These are phyloP conservation scores for Desoria tigrina DNA, from an alignment of 2,888 invertebrate species.

Conservation along the genomic window DNA sequence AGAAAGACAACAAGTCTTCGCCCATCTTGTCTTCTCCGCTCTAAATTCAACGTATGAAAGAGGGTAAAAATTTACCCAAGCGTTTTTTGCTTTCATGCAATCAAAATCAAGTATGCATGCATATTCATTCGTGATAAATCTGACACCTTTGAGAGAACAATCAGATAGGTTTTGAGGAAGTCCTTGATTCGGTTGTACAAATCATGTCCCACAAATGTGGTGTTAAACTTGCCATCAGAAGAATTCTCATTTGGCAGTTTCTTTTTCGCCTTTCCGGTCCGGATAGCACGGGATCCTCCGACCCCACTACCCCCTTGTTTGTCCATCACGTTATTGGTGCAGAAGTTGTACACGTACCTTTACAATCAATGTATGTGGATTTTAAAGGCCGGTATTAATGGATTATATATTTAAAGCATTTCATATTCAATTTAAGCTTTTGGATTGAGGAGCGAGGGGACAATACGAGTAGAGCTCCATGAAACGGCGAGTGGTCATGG, in stretches of 20 bases:
- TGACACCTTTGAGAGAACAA: conserved; percentile 21
- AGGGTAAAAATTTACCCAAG: background rate
- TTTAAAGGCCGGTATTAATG: background rate
- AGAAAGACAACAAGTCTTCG: conserved; percentile 29
- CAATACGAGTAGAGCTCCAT: conserved; percentile 44
- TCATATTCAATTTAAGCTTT: too few species aligned
- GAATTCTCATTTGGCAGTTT: background rate
- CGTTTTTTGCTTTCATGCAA: too few species aligned
- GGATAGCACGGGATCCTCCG: conserved; percentile 2
- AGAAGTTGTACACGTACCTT: conserved; percentile 41
- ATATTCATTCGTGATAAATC: too few species aligned
- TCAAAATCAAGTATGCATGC: too few species aligned
- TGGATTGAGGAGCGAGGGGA: background rate
- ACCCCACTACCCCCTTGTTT: conserved; percentile 1
- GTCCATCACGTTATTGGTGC: conserved; percentile 28
- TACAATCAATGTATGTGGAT: background rate
- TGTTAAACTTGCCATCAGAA: conserved; percentile 19
- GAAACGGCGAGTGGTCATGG: conserved; percentile 37
- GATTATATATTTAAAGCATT: too few species aligned
- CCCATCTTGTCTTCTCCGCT: conserved; percentile 32
- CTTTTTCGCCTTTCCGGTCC: conserved; percentile 8
- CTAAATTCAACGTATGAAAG: conserved; percentile 7
- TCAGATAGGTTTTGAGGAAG: conserved; percentile 27
- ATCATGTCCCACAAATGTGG: conserved; percentile 35
- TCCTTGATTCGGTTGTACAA: conserved; percentile 32